Percentiles rank a stretch among this genome's conserved stretches.
These are phyloP conservation scores for Montipora efflorescens DNA, from an alignment of 64 coral and sea anemone genomes.

Conservation along the genomic window DNA sequence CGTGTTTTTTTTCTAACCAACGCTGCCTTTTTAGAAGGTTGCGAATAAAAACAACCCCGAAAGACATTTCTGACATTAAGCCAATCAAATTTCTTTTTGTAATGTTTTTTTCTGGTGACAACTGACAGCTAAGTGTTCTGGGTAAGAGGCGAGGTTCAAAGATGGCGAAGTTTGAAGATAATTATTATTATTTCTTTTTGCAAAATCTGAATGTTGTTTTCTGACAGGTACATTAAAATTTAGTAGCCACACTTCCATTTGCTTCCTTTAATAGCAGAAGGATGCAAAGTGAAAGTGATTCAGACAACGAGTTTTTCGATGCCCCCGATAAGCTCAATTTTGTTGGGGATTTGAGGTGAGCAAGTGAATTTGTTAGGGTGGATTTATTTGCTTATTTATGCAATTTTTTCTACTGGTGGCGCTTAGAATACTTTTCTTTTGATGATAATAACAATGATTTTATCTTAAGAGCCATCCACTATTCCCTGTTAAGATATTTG, in stretches of 20 bases:
- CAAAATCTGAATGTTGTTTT: background rate
- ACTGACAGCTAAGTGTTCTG: conserved; percentile 12
- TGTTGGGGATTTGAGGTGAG: conserved; percentile 4
- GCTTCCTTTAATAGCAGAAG: background rate
- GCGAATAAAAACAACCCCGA: too few relatives aligned
- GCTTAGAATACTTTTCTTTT: background rate
- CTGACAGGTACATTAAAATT: conserved; percentile 7
- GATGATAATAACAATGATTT: background rate
- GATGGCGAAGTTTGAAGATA: background rate
- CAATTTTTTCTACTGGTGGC: background rate
- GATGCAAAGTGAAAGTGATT: conserved; percentile 91
- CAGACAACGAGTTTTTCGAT: conserved; percentile 91
- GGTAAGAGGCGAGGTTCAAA: conserved; percentile 51
- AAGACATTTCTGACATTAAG: background rate
- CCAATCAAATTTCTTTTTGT: conserved; percentile 29
- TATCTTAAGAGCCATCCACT: background rate
- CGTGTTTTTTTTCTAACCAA: too few relatives aligned
- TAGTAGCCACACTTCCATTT: background rate
- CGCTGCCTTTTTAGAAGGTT: too few relatives aligned
- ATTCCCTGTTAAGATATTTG: too few relatives aligned
- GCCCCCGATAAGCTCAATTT: conserved; percentile 72
- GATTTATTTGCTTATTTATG: background rate
- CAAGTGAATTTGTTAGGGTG: too few relatives aligned
- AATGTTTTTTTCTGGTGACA: background rate
- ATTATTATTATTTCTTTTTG: background rate